Evolutionary conservation across 2,797 vertebrate species (phyloP).

Genomic region (Odontamblyopus lacepedii): DNA sequence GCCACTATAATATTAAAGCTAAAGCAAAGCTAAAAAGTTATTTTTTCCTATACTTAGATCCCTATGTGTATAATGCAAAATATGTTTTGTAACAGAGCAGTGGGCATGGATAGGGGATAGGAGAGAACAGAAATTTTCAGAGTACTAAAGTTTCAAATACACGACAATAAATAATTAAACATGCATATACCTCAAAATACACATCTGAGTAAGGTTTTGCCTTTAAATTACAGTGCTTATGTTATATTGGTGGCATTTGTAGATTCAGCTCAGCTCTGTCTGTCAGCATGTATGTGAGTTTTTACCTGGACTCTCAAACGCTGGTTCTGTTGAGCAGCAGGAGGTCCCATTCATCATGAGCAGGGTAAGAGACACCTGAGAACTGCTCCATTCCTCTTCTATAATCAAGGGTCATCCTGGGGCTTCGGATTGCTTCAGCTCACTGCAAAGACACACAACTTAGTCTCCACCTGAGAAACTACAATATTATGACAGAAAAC

Average conservation of each 20-base stretch:
- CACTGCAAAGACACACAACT: conserved; percentile 46
- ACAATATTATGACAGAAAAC: not conserved
- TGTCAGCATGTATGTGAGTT: conserved; percentile 55
- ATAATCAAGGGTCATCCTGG: conserved; percentile 77
- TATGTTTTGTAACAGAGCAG: not conserved
- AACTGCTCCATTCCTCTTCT: conserved; percentile 64
- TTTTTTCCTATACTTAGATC: no score
- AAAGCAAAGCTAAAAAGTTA: no score
- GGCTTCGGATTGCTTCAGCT: conserved; percentile 78
- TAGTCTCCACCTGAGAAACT: not conserved
- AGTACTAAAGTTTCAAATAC: not conserved
- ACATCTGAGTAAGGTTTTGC: not conserved
- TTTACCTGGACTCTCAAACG: conserved; percentile 64
- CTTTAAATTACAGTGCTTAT: conserved; percentile 2
- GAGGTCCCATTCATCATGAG: conserved; percentile 78
- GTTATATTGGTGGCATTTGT: conserved; percentile 54
- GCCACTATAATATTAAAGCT: no score
- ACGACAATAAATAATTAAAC: not conserved
- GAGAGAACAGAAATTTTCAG: not conserved
- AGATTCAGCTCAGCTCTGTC: conserved; percentile 62
- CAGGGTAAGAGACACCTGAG: conserved; percentile 61
- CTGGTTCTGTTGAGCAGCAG: conserved; percentile 70
- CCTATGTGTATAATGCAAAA: no score
- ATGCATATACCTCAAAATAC: not conserved
- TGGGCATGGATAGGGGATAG: not conserved